These are phyloP conservation scores for Stomatorhinus ivindoensis DNA, from an alignment of 2,113 vertebrate species.

Conservation along the genomic window DNA sequence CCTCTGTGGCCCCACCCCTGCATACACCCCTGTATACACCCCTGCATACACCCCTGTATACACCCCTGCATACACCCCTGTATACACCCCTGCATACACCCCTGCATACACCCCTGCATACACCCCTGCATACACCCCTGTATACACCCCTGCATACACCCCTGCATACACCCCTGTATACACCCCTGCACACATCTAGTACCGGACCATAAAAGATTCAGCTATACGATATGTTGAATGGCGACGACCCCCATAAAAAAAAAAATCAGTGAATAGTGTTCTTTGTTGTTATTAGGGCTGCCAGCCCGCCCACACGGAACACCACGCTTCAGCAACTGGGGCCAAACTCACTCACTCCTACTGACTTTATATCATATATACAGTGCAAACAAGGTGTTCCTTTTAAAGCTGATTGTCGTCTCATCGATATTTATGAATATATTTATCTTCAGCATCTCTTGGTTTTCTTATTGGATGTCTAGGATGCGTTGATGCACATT, in stretches of 20 bases:
- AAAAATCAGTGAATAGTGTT: background rate
- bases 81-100: background rate
- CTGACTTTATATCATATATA: background rate
- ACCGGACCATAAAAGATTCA: background rate
- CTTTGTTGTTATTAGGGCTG: background rate
- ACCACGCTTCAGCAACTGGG: background rate
- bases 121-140: no score
- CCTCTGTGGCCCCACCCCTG: background rate
- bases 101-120: background rate
- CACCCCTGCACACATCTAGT: background rate
- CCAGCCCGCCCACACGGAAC: background rate
- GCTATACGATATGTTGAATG: background rate
- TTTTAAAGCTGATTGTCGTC: background rate
- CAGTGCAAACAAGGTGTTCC: background rate
- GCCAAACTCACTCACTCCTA: background rate
- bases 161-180: background rate
- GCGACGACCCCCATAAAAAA: background rate
- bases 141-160: background rate
- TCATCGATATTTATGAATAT: background rate
- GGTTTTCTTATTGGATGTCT: background rate
- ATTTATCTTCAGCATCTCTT: background rate
- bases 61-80: background rate
- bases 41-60: no score
- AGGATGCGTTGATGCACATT: background rate
- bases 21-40: background rate